A percentile compares a stretch with the other conserved stretches of the same genome.
Conservation (phyloP, 2,888 invertebrate species). For the Melanargia galathea region DNA sequence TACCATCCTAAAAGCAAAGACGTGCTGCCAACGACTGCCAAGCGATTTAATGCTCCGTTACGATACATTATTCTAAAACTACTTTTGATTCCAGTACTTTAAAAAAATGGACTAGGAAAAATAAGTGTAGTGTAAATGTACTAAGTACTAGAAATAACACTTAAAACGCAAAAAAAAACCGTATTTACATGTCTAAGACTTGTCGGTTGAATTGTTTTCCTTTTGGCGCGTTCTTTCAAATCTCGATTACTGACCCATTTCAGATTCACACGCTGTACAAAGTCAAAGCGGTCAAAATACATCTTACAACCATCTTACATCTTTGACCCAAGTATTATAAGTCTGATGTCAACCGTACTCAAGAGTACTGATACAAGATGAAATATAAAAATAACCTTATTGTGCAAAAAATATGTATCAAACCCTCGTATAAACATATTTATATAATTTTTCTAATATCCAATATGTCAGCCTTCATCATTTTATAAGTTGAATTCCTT, state of each 20-base stretch:
- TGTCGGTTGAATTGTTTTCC: neutral
- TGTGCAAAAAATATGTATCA: neutral
- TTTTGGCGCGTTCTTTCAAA: neutral
- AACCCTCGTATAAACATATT: neutral
- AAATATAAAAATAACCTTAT: neutral
- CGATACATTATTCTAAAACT: too few species aligned
- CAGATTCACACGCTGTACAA: neutral
- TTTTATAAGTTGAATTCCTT: too few species aligned
- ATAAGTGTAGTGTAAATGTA: too few species aligned
- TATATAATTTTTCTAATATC: too few species aligned
- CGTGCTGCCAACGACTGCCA: too few species aligned
- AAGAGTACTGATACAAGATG: neutral
- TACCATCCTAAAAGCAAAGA: too few species aligned
- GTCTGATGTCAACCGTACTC: constrained; percentile 7
- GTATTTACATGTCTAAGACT: neutral
- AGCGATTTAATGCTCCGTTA: too few species aligned
- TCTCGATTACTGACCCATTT: neutral
- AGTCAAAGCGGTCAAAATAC: neutral
- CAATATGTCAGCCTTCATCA: too few species aligned
- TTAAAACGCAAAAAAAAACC: too few species aligned
- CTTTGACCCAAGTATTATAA: neutral
- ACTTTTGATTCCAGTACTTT: too few species aligned
- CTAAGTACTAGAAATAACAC: too few species aligned
- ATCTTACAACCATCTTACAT: neutral
- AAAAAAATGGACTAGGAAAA: too few species aligned